Evolutionary conservation across 2,113 vertebrate species (phyloP).

Genomic region (Pardalotus punctatus): DNA sequence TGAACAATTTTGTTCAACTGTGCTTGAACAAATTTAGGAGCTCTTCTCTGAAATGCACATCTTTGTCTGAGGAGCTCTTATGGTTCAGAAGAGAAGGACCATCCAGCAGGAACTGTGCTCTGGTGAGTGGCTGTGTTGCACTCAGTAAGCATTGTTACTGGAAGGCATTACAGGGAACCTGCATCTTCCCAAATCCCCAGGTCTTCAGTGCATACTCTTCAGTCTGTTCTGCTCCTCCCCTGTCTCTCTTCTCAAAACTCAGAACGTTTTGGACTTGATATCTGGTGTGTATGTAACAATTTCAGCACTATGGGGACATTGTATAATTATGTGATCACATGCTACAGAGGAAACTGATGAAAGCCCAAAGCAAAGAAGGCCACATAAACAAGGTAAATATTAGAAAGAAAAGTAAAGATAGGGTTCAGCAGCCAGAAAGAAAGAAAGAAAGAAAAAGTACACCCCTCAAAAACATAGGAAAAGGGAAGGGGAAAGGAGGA

Average conservation of each 20-base stretch:
- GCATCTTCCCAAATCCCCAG: background rate
- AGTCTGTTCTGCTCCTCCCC: background rate
- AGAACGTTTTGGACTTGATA: background rate
- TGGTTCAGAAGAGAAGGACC: background rate
- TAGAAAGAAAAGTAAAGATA: background rate
- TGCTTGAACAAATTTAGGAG: background rate
- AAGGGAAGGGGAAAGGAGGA: background rate
- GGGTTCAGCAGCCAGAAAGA: background rate
- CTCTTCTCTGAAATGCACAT: background rate
- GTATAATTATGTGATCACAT: background rate
- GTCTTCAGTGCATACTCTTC: background rate
- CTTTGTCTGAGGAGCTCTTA: background rate
- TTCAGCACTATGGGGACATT: background rate
- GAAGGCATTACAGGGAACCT: background rate
- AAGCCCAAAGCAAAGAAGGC: background rate
- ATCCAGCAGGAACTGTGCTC: background rate
- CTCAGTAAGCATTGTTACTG: too few relatives aligned
- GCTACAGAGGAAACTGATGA: background rate
- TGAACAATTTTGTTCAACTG: too few relatives aligned
- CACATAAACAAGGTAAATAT: background rate
- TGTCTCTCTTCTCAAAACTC: background rate
- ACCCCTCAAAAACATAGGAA: background rate
- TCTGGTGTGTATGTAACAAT: background rate
- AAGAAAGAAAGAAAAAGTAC: fast-evolving
- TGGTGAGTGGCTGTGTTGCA: background rate